A percentile compares a stretch with the other conserved stretches of the same genome.
phyloP scores from a whole-genome alignment of 1,140 invertebrate genomes.

The Phortica variegata region DNA sequence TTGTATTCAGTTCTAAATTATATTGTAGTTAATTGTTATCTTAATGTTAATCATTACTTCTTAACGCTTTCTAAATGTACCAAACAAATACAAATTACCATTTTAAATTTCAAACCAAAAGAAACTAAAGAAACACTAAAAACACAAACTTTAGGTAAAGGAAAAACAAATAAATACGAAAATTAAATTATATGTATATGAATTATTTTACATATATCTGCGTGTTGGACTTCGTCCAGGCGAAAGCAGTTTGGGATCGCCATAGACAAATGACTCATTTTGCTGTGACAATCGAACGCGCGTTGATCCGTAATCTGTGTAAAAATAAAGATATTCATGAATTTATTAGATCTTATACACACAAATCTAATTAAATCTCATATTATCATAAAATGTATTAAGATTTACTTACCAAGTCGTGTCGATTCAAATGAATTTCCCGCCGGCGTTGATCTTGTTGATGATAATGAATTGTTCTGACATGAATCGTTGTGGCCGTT shows the following conservation, averaged over 20 bases:
- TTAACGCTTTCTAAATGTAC: conserved; percentile 20
- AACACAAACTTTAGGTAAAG: not conserved
- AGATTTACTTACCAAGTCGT: too few relatives aligned
- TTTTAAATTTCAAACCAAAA: not conserved
- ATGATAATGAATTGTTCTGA: conserved; percentile 4
- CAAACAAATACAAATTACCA: conserved; percentile 3
- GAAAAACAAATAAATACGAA: not conserved
- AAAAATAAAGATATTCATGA: not conserved
- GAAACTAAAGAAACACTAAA: not conserved
- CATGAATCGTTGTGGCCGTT: too few relatives aligned
- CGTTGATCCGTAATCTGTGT: conserved; percentile 5
- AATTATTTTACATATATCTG: conserved; percentile 17
- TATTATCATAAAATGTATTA: too few relatives aligned
- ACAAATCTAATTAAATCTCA: too few relatives aligned
- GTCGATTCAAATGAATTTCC: not conserved
- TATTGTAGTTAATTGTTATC: too few relatives aligned
- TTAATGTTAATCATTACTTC: too few relatives aligned
- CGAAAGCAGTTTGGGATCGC: conserved; percentile 15
- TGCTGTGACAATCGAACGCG: not conserved
- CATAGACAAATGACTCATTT: conserved; percentile 23
- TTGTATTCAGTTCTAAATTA: too few relatives aligned
- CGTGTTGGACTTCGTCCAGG: conserved; percentile 3
- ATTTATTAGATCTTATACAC: not conserved
- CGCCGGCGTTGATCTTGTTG: conserved; percentile 3
- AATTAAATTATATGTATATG: too few relatives aligned